Percentiles rank a stretch among this genome's conserved stretches.
Evolutionary conservation across 2,888 invertebrate genomes (phyloP).

Genomic region (Lutraria lutraria): DNA sequence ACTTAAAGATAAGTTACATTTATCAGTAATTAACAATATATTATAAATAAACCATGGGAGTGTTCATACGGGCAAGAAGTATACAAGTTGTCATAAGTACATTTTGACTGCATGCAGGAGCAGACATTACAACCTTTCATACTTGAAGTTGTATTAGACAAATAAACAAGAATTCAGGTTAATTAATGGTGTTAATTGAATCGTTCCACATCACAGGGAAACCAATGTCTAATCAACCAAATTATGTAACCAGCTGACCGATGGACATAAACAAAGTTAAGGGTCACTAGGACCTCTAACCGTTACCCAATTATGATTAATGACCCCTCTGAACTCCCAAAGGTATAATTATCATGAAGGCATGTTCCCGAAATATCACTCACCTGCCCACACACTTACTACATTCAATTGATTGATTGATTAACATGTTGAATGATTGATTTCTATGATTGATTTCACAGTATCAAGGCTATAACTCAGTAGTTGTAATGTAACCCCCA

Average conservation of each 20-base stretch:
- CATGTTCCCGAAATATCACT: conserved; percentile 9
- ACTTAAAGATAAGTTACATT: not conserved
- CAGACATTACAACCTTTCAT: not conserved
- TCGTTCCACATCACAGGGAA: conserved; percentile 25
- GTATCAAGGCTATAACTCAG: not conserved
- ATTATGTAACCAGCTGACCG: conserved; percentile 31
- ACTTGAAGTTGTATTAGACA: not conserved
- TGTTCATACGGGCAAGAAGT: not conserved
- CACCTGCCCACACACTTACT: conserved; percentile 20
- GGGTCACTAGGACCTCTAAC: conserved; percentile 27
- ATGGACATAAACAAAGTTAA: not conserved
- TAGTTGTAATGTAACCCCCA: not conserved
- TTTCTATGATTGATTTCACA: conserved; percentile 9
- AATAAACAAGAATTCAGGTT: not conserved
- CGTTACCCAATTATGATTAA: conserved; percentile 29
- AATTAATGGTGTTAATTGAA: conserved; percentile 41
- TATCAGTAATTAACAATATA: not conserved
- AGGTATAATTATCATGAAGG: not conserved
- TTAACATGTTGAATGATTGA: not conserved
- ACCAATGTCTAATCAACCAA: conserved; percentile 2
- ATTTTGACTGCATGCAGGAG: not conserved
- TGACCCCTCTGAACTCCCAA: not conserved
- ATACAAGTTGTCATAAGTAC: not conserved
- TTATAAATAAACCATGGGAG: not conserved
- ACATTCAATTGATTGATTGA: conserved; percentile 24